Evolutionary conservation across 1,140 invertebrate genomes (phyloP).

Genomic region (Papilio polyxenes): DNA sequence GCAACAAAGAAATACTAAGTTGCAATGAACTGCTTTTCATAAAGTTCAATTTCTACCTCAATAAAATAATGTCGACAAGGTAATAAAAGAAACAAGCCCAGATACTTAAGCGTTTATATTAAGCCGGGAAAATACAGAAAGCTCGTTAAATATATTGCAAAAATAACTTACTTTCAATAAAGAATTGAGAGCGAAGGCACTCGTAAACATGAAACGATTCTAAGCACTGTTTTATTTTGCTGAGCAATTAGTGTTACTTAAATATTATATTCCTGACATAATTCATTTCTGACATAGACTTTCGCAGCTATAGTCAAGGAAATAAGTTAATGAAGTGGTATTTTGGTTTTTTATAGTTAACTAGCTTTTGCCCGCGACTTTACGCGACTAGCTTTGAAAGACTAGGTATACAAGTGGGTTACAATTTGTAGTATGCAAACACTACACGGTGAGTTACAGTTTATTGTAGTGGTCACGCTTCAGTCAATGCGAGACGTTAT

Average conservation of each 20-base stretch:
- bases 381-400: too few relatives aligned
- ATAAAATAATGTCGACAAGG: neutral
- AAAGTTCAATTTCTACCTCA: neutral
- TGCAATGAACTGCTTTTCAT: neutral
- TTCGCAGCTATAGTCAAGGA: neutral
- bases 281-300: neutral
- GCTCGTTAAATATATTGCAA: neutral
- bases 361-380: too few relatives aligned
- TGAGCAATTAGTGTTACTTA: neutral
- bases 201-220: neutral
- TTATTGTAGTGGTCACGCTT: constrained; percentile 8
- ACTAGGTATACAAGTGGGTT: neutral
- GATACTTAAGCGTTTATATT: neutral
- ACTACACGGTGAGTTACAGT: neutral
- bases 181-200: constrained; percentile 8
- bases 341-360: constrained; percentile 1
- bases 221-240: neutral
- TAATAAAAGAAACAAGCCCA: neutral
- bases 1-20: neutral
- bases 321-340: neutral
- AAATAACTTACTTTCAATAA: constrained; percentile 23
- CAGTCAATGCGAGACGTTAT: constrained; percentile 2
- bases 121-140: constrained; percentile 18
- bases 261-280: neutral
- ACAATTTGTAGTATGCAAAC: constrained; percentile 1